A percentile compares a stretch with the other conserved stretches of the same genome.
phyloP scores from a whole-genome alignment of 2,113 vertebrate species.

The Centropus unirufus region DNA sequence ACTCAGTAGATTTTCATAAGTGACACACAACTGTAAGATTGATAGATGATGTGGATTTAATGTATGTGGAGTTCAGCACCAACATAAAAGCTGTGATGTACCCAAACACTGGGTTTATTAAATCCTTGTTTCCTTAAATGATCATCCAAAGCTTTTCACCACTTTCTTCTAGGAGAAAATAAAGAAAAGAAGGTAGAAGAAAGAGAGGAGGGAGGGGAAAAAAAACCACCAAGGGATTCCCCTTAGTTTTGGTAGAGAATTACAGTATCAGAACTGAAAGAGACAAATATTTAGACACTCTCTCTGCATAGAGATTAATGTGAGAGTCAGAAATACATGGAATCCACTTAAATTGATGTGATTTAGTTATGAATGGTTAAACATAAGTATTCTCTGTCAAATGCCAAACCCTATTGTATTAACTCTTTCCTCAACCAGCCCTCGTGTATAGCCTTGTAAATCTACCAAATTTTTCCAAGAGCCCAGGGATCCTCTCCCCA shows the following conservation, averaged over 20 bases:
- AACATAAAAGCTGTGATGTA: conserved; percentile 75
- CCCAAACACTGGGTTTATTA: conserved; percentile 67
- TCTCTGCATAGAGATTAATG: conserved; percentile 44
- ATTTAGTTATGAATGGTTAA: conserved; percentile 60
- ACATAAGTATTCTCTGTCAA: conserved; percentile 56
- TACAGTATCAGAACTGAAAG: conserved; percentile 34
- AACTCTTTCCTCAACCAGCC: background rate
- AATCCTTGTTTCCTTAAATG: conserved; percentile 62
- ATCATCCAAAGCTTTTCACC: conserved; percentile 33
- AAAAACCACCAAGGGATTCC: background rate
- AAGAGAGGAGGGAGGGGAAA: background rate
- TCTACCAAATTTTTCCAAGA: background rate
- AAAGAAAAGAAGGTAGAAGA: background rate
- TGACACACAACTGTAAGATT: conserved; percentile 83
- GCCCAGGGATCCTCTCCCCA: background rate
- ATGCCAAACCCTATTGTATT: conserved; percentile 47
- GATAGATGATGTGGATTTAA: conserved; percentile 84
- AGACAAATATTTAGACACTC: conserved; percentile 55
- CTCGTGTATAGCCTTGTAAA: background rate
- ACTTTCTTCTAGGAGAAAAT: conserved; percentile 17
- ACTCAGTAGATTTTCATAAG: conserved; percentile 87
- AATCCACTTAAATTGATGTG: conserved; percentile 53
- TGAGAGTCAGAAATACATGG: conserved; percentile 37
- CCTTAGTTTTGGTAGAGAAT: conserved; percentile 32
- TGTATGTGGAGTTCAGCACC: conserved; percentile 79